These are phyloP conservation scores for Polylopha cassiicola DNA, from an alignment of 2,888 invertebrate genomes.

Conservation along the genomic window DNA sequence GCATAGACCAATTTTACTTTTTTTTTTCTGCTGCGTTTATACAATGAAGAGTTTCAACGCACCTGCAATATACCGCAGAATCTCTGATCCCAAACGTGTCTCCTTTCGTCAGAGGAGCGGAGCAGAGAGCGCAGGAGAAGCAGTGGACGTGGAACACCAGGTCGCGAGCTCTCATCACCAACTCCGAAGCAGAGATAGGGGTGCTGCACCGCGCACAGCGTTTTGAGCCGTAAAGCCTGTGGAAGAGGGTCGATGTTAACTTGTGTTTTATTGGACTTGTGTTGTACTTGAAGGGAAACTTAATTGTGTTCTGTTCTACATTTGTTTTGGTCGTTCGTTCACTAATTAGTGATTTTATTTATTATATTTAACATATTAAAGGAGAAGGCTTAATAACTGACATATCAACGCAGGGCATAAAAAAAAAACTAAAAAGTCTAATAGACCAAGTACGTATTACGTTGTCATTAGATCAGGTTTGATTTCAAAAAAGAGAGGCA, in stretches of 20 bases:
- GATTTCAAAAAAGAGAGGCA: too few relatives aligned
- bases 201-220: constrained; percentile 93
- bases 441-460: too few relatives aligned
- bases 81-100: constrained; percentile 96
- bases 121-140: constrained; percentile 94
- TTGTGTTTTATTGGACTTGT: background rate
- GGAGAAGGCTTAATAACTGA: too few relatives aligned
- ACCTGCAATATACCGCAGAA: constrained; percentile 91
- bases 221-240: constrained; percentile 92
- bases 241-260: constrained; percentile 18
- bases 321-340: too few relatives aligned
- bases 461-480: too few relatives aligned
- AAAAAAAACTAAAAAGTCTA: too few relatives aligned
- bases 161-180: constrained; percentile 96
- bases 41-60: constrained; percentile 8
- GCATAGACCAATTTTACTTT: too few relatives aligned
- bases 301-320: too few relatives aligned
- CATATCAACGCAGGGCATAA: too few relatives aligned
- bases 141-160: constrained; percentile 96
- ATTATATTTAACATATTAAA: too few relatives aligned
- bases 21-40: too few relatives aligned
- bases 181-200: constrained; percentile 91
- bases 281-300: background rate
- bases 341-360: too few relatives aligned
- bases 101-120: constrained; percentile 91